Conservation (phyloP, 2,113 vertebrate genomes). For the Montifringilla adamsi region DNA sequence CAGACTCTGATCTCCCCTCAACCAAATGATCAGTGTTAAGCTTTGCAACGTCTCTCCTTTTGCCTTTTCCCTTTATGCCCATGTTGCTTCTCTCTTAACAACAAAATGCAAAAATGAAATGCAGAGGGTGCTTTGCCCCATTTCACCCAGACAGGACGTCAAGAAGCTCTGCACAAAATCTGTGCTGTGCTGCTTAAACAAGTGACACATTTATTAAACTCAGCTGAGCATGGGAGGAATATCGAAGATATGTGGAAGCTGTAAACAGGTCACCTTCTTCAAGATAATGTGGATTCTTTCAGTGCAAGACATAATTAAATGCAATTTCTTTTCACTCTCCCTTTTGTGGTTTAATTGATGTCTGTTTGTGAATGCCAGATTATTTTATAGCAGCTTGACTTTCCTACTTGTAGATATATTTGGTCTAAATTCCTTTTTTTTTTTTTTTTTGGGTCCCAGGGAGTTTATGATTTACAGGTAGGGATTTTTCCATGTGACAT, state of each 20-base stretch:
- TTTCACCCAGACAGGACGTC: not conserved
- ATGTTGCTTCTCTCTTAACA: not conserved
- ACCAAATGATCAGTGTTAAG: not conserved
- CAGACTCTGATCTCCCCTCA: not conserved
- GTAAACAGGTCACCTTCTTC: conserved; percentile 6
- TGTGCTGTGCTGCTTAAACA: not conserved
- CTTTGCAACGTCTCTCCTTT: not conserved
- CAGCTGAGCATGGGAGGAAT: not conserved
- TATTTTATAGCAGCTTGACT: not conserved
- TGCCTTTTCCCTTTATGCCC: not conserved
- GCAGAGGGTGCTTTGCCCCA: not conserved
- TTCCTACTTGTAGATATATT: not conserved
- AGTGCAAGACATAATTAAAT: not conserved
- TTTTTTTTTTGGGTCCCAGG: not conserved
- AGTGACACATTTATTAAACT: not conserved
- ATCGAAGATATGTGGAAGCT: not conserved
- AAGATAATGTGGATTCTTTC: not conserved
- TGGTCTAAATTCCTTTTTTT: not conserved
- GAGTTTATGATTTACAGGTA: not conserved
- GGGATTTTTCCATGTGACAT: not conserved
- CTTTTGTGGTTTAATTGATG: not conserved
- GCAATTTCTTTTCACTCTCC: not conserved
- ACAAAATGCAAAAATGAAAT: not conserved
- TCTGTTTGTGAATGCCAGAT: not conserved
- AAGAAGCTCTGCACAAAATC: not conserved